Evolutionary conservation across 2,797 vertebrate genomes (phyloP).

Genomic region (Adrianichthys oophorus): DNA sequence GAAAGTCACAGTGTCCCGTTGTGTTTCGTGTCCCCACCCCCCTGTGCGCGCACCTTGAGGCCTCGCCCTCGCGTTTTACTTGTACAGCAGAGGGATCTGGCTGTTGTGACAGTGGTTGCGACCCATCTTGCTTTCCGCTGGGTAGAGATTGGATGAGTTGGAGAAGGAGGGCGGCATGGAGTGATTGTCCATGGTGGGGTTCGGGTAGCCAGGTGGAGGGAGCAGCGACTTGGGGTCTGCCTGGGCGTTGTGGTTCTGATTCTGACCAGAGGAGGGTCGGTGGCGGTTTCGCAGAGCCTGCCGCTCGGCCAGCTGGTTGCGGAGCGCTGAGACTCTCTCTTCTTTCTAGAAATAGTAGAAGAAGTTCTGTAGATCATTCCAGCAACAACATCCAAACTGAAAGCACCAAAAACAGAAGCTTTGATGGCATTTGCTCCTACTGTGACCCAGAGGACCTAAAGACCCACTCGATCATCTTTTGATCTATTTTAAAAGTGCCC

Average conservation of each 20-base stretch:
- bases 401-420: too few relatives aligned
- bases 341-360: conserved; percentile 80
- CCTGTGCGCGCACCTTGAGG: conserved; percentile 36
- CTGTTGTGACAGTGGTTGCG: conserved; percentile 92
- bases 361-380: not conserved
- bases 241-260: conserved; percentile 80
- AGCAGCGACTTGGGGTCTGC: conserved; percentile 79
- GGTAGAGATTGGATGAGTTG: conserved; percentile 84
- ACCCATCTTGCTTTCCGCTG: conserved; percentile 84
- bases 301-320: conserved; percentile 89
- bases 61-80: conserved; percentile 67
- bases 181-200: conserved; percentile 77
- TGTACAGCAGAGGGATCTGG: conserved; percentile 91
- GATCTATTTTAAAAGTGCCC: too few relatives aligned
- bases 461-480: too few relatives aligned
- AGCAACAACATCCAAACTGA: not conserved
- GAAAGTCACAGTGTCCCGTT: conserved; percentile 61
- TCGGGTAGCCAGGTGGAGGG: conserved; percentile 78
- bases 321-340: conserved; percentile 88
- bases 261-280: conserved; percentile 77
- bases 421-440: too few relatives aligned
- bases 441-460: too few relatives aligned
- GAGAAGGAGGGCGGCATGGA: conserved; percentile 81
- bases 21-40: conserved; percentile 38
- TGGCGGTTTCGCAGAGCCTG: conserved; percentile 90